Conservation (phyloP, 2,888 invertebrate species). For the Drosophila villosipedis region DNA sequence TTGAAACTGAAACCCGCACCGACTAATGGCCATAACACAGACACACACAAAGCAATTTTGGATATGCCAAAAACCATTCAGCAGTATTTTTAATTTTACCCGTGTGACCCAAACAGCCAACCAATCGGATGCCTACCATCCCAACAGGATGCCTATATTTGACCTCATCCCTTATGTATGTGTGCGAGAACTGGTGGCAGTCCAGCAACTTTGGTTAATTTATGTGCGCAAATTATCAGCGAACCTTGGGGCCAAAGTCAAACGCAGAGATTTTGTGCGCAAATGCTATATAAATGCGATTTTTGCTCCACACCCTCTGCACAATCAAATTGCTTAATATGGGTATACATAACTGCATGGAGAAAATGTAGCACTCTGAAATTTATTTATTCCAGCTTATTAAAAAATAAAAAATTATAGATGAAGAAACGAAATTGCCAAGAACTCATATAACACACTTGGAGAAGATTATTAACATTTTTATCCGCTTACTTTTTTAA, state of each 20-base stretch:
- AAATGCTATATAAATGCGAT: conserved; percentile 61
- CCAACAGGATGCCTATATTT: conserved; percentile 36
- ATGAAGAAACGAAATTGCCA: neutral
- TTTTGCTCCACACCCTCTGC: conserved; percentile 12
- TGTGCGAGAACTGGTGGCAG: conserved; percentile 6
- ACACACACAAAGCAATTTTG: conserved; percentile 49
- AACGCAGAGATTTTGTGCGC: conserved; percentile 68
- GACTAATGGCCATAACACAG: conserved; percentile 40
- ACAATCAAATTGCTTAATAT: neutral
- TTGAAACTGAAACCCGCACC: conserved; percentile 33
- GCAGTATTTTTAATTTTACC: conserved; percentile 73
- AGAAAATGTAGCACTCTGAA: neutral
- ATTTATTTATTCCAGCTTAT: neutral
- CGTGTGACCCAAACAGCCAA: conserved; percentile 39
- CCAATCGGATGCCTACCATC: conserved; percentile 46
- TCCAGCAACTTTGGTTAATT: conserved; percentile 60
- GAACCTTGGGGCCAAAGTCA: conserved; percentile 55
- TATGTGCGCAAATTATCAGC: conserved; percentile 72
- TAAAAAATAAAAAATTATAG: neutral
- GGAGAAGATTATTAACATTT: neutral
- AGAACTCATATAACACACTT: neutral
- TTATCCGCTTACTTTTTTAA: neutral
- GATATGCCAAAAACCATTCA: conserved; percentile 20
- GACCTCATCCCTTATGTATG: conserved; percentile 13
- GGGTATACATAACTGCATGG: neutral